Evolutionary conservation across 92 coral and sea anemone species (phyloP), one percentile per base, ranked within the genome.

Genomic region (Umimayanthus kanabou): DNA sequence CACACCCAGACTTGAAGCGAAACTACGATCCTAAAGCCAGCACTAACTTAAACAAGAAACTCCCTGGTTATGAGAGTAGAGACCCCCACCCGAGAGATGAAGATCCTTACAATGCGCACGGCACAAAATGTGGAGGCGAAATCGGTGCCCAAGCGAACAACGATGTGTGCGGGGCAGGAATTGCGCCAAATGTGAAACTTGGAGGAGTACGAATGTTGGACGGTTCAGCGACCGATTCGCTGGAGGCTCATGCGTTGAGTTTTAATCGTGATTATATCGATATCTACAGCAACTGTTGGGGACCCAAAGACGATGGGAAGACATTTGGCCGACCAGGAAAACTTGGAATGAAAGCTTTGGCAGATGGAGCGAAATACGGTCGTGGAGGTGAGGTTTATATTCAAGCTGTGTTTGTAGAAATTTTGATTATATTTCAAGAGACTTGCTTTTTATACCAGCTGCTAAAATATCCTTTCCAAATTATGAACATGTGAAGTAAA

Each of bases 221-320:
- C 77, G 99, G 99, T 4, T 88, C 92, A 43, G 99, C 99, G 2
- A 96, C 99, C 13, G 99, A 96, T 87, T 45, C 88, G 8, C 90
- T 96, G 11, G 99, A 96, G 89, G 96, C 99, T 49, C 85, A 85
- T 28, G 96, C 99, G 66, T 77, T 96, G 61, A 89, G 98, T 85
- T 96, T 90, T 80, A 87, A 89, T 20, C 92, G 89, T 23, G 95
- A 95, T 86, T 95, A 97, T 70, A 90, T 97, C 65, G 99, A 97
- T 77, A 97, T 97, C 74, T 97, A 97, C 88, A 95, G 98, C 58
- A 95, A 96, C 66, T 97, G 98, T 75, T 97, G 99, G 99, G 99
- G 99, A 0, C 99, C 99, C 15, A 97, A 97, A 92, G 99, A 97
- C 47, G 99, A 97, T 71, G 99, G 99, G 15, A 97, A 95, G 79